Conservation (phyloP, 2,888 invertebrate genomes). For the Netelia inedita region DNA sequence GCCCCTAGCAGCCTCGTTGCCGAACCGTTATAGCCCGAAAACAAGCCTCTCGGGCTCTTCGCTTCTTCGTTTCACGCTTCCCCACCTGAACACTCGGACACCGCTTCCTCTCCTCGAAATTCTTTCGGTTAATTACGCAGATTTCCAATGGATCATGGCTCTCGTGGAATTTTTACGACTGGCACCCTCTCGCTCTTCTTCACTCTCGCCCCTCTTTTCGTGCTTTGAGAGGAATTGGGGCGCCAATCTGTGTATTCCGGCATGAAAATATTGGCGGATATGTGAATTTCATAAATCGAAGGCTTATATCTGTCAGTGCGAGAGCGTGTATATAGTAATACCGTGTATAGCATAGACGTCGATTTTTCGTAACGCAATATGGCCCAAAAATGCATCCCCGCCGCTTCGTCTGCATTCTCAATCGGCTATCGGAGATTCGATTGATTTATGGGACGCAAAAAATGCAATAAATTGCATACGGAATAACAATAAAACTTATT, state of each 20-base stretch:
- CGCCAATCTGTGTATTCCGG: slow-evolving; percentile 37
- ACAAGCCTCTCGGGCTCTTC: slow-evolving; percentile 67
- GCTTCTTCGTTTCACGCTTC: slow-evolving; percentile 75
- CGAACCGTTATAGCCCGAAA: slow-evolving; percentile 18
- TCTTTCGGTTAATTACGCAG: slow-evolving; percentile 84
- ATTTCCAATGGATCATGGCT: slow-evolving; percentile 81
- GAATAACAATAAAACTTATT: slow-evolving; percentile 1
- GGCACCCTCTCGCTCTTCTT: slow-evolving; percentile 50
- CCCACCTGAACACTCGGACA: slow-evolving; percentile 63
- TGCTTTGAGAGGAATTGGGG: slow-evolving; percentile 30
- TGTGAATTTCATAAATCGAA: slow-evolving; percentile 53
- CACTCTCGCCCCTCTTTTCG: slow-evolving; percentile 19
- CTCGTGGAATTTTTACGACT: slow-evolving; percentile 83
- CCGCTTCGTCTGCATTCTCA: slow-evolving; percentile 40
- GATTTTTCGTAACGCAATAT: slow-evolving; percentile 24
- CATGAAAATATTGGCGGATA: slow-evolving; percentile 44
- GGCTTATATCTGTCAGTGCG: slow-evolving; percentile 16
- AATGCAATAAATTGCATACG: neutral
- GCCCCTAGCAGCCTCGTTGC: slow-evolving; percentile 37
- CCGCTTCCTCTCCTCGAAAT: slow-evolving; percentile 75
- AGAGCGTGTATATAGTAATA: neutral
- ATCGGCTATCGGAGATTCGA: slow-evolving; percentile 54
- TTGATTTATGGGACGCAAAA: slow-evolving; percentile 44
- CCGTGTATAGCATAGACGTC: neutral
- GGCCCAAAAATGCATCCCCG: neutral